These are phyloP conservation scores for Zosterops pallidus DNA, from an alignment of 2,113 vertebrate species.

Conservation along the genomic window DNA sequence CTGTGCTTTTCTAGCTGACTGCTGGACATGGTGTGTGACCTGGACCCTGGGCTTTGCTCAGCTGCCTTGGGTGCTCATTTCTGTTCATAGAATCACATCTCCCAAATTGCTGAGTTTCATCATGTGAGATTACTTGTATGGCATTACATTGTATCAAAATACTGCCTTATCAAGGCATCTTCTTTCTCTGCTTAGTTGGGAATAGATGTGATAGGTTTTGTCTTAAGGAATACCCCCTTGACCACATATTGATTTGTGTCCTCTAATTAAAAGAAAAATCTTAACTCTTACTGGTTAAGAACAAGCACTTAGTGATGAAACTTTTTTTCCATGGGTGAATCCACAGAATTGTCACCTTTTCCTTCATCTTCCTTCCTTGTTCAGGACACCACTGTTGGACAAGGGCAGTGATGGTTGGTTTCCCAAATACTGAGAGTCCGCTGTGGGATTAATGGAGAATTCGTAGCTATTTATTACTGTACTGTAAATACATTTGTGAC, in stretches of 20 bases:
- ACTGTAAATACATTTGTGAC: too few relatives aligned
- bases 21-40: background rate
- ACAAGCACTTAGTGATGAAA: background rate
- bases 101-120: background rate
- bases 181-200: background rate
- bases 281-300: background rate
- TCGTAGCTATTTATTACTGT: background rate
- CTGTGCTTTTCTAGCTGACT: background rate
- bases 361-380: background rate
- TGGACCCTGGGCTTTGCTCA: background rate
- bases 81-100: background rate
- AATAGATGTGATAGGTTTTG: background rate
- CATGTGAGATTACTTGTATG: background rate
- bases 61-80: background rate
- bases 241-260: background rate
- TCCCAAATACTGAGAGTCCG: background rate
- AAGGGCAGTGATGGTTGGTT: background rate
- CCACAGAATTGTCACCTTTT: background rate
- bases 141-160: background rate
- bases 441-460: background rate
- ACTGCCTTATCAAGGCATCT: background rate
- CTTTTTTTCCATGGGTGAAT: background rate
- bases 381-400: background rate
- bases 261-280: background rate
- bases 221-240: background rate